Conservation (phyloP, 2,797 vertebrate species). For the Thamnophis elegans region DNA sequence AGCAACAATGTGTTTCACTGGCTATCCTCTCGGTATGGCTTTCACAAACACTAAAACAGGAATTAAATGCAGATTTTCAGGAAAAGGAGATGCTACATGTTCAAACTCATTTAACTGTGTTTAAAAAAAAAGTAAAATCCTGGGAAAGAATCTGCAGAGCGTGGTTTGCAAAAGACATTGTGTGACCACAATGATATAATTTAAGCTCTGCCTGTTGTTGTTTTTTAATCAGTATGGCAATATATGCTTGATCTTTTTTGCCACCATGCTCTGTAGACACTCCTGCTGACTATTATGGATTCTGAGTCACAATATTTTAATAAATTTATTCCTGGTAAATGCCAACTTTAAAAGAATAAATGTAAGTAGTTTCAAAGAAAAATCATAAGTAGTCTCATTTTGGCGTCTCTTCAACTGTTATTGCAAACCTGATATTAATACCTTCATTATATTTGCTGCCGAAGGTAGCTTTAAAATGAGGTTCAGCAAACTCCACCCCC, state of each 20-base stretch:
- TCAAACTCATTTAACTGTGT: neutral
- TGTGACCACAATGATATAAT: neutral
- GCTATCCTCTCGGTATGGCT: slow-evolving; percentile 57
- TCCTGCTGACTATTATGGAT: neutral
- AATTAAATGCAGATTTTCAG: slow-evolving; percentile 36
- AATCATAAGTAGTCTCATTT: neutral
- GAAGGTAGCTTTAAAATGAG: slow-evolving; percentile 9
- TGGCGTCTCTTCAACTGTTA: slow-evolving; percentile 1
- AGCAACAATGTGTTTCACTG: slow-evolving; percentile 60
- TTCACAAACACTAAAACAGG: slow-evolving; percentile 43
- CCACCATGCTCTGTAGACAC: neutral
- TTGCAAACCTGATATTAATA: neutral
- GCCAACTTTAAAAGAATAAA: neutral
- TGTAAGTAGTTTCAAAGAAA: neutral
- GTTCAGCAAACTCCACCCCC: slow-evolving; percentile 10
- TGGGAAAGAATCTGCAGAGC: neutral
- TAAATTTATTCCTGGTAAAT: neutral
- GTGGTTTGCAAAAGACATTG: neutral
- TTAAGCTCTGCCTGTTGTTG: neutral
- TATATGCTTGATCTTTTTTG: neutral
- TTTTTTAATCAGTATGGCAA: neutral
- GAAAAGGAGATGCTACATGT: slow-evolving; percentile 23
- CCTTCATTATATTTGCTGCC: slow-evolving; percentile 6
- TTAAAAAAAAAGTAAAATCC: neutral
- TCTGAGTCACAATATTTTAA: neutral